phyloP scores from a whole-genome alignment of 2,797 vertebrate species.

The Manis crassicaudata region DNA sequence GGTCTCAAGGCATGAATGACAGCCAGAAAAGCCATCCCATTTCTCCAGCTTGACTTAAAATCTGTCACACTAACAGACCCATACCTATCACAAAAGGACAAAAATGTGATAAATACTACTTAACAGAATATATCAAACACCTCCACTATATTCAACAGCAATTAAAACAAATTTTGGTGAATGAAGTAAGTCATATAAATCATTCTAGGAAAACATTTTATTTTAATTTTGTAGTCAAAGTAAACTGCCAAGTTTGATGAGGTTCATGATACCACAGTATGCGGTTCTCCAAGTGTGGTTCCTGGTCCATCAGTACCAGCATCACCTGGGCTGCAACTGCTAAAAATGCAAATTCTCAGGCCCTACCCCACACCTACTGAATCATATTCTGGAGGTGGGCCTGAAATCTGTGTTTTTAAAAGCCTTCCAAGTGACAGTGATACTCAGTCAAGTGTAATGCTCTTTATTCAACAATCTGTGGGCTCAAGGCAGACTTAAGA shows the following conservation, averaged over 20 bases:
- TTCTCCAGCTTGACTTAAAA: conserved; percentile 96
- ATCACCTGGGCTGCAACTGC: not conserved
- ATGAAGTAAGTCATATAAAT: not conserved
- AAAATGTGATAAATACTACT: conserved; percentile 37
- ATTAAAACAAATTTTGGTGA: not conserved
- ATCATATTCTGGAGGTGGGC: not conserved
- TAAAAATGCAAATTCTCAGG: not conserved
- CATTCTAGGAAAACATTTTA: not conserved
- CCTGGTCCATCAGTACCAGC: fast-evolving
- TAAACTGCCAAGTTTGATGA: not conserved
- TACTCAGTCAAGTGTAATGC: not conserved
- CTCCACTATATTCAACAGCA: not conserved
- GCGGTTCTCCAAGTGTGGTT: not conserved
- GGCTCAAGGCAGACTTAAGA: not conserved
- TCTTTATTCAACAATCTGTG: not conserved
- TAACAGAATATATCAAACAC: not conserved
- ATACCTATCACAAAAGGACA: conserved; percentile 74
- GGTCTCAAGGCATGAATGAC: conserved; percentile 92
- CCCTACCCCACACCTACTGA: not conserved
- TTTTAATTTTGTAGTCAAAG: not conserved
- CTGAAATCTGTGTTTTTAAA: not conserved
- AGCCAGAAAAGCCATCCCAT: conserved; percentile 93
- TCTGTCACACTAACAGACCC: conserved; percentile 90
- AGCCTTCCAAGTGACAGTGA: not conserved
- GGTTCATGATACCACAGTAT: not conserved